These are phyloP conservation scores for Poeciliopsis gracilis DNA, from an alignment of 2,797 vertebrate species.

Conservation along the genomic window DNA sequence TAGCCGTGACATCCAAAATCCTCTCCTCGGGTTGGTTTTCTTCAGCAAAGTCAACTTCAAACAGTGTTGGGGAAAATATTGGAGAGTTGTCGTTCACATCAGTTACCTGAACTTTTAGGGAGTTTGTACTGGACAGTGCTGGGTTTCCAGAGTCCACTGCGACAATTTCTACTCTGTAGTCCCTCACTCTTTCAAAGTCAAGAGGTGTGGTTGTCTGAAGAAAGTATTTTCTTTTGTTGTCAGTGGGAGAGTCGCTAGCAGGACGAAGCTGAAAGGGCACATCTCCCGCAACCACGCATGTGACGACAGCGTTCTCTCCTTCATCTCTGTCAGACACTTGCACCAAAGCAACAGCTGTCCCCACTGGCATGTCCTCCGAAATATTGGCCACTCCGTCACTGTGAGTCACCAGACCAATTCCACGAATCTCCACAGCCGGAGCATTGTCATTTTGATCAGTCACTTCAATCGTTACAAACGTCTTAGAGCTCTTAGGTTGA, in stretches of 20 bases:
- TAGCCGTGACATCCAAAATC: constrained; percentile 91
- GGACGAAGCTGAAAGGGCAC: constrained; percentile 96
- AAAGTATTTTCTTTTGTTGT: constrained; percentile 98
- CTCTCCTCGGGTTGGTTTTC: constrained; percentile 93
- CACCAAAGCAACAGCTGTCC: constrained; percentile 95
- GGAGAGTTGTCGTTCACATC: constrained; percentile 97
- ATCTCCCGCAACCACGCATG: constrained; percentile 95
- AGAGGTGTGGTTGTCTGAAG: constrained; percentile 95
- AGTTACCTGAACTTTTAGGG: constrained; percentile 94
- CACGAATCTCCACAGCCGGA: constrained; percentile 95
- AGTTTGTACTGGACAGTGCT: constrained; percentile 96
- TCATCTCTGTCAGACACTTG: constrained; percentile 98
- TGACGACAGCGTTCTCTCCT: constrained; percentile 97
- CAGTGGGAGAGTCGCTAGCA: constrained; percentile 92
- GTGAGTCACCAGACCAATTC: constrained; percentile 95
- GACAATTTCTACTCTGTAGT: constrained; percentile 95
- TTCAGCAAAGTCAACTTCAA: constrained; percentile 94
- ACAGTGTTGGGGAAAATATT: constrained; percentile 91
- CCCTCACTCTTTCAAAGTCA: constrained; percentile 91
- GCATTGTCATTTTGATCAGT: constrained; percentile 98
- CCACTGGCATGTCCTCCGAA: constrained; percentile 95
- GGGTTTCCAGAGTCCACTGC: constrained; percentile 98
- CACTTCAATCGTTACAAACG: constrained; percentile 93
- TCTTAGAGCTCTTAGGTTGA: constrained; percentile 93
- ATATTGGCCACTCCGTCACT: constrained; percentile 96